Evolutionary conservation across 2,113 vertebrate species (phyloP).

Genomic region (Isichthys henryi): DNA sequence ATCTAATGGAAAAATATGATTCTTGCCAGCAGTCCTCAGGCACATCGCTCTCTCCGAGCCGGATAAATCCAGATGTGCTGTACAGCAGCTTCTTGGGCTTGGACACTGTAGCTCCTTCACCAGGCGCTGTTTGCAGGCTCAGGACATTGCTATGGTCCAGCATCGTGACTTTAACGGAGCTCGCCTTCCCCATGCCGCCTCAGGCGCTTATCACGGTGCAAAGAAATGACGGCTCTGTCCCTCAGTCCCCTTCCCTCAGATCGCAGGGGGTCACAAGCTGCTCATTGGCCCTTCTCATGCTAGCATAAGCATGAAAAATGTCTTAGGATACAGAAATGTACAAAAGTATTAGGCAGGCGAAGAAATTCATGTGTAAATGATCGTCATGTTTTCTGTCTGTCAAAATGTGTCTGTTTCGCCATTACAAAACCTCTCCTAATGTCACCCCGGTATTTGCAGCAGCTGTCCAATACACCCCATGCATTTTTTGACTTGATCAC

Average conservation of each 20-base stretch:
- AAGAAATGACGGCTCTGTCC: background rate
- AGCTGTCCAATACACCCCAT: background rate
- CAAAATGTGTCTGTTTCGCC: background rate
- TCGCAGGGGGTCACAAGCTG: background rate
- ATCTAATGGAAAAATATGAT: background rate
- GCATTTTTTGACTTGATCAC: background rate
- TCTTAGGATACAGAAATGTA: background rate
- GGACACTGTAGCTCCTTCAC: background rate
- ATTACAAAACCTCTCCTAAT: background rate
- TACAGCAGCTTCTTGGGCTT: background rate
- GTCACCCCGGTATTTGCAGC: background rate
- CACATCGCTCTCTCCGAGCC: background rate
- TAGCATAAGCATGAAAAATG: background rate
- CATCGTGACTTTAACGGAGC: background rate
- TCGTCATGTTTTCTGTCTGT: background rate
- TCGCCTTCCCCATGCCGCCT: background rate
- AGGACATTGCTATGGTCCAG: background rate
- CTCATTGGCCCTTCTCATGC: background rate
- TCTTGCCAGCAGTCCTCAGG: background rate
- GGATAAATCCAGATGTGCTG: background rate
- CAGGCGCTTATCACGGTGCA: background rate
- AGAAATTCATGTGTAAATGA: background rate
- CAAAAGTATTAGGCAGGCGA: background rate
- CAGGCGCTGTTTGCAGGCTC: background rate
- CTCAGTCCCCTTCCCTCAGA: background rate